Evolutionary conservation across 2,888 invertebrate genomes (phyloP), one percentile per base, ranked within the genome.

Genomic region (Leptopilina drosophilae): DNA sequence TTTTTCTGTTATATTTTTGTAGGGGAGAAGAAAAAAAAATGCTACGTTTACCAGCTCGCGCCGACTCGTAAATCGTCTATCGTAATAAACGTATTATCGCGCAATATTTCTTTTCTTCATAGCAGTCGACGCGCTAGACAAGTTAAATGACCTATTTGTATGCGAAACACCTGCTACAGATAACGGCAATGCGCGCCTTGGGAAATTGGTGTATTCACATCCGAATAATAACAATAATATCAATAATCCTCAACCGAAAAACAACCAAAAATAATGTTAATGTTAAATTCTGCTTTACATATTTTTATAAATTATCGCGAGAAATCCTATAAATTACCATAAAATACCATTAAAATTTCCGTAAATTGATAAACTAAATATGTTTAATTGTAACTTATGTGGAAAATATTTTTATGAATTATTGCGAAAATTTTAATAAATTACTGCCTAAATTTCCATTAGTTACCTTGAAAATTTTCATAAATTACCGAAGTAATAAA

Each of bases 51-150:
- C 79, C 49, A 59, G 77, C 49, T 33, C 69, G 53, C 77, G 79
- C 46, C 73, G 53, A 64, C 64, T 79, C 79, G 76, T 79, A 79
- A 81, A 81, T 81, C 73, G 75, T 75, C 64, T 77, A 79, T 81
- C 79, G 79, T 79, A 79, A 79, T 81, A 79, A 77, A 77, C 81
- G 81, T 79, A 81, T 81, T 81, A 81, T 81, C 78, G 81, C 75
- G 64, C 59, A 49, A 42, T 67, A 75, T 53, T 73, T 65, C 76
- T 15, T 40, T 59, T 79, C 75, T 77, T 33, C 49, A 77, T 77
- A 53, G 62, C 78, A 49, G 56, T 64, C 76, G 76, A 81, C 79
- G 77, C 62, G 78, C 65, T 73, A 56, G 80, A 81, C 80, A 78
- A 62, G 78, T 77, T 79, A 81, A 81, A 77, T 65, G 81, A 76